phyloP scores from a whole-genome alignment of 1,140 invertebrate genomes.

The Neodiprion fabricii region DNA sequence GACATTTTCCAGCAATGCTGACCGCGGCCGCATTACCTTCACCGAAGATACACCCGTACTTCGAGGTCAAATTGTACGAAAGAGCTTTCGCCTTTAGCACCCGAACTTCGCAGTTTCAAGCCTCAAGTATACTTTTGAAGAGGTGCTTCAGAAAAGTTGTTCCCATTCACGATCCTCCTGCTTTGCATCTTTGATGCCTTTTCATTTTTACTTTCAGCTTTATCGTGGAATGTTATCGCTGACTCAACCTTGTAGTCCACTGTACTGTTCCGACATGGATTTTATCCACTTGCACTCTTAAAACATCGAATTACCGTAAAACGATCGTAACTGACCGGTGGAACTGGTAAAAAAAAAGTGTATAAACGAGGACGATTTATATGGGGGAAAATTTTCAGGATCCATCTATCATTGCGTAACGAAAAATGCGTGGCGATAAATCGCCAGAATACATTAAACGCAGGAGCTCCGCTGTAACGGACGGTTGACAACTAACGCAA shows the following conservation, averaged over 20 bases:
- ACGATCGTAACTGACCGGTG: too few relatives aligned
- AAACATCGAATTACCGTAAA: too few relatives aligned
- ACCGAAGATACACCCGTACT: neutral
- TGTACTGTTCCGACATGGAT: too few relatives aligned
- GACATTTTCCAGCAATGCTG: neutral
- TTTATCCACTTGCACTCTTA: too few relatives aligned
- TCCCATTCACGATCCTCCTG: neutral
- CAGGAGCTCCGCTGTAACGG: neutral
- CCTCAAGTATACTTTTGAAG: neutral
- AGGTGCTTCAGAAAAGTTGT: constrained; percentile 5
- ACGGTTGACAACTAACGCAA: neutral
- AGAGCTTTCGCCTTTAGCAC: neutral
- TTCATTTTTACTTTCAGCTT: constrained; percentile 15
- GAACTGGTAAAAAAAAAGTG: too few relatives aligned
- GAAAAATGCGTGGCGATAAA: neutral
- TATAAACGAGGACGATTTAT: too few relatives aligned
- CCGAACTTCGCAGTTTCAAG: too few relatives aligned
- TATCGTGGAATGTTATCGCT: too few relatives aligned
- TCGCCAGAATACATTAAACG: neutral
- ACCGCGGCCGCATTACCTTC: neutral
- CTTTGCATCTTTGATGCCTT: constrained; percentile 16
- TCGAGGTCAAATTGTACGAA: neutral
- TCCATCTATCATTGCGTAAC: neutral
- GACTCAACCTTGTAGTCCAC: too few relatives aligned
- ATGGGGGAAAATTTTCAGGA: too few relatives aligned